phyloP scores from a whole-genome alignment of 2,888 invertebrate genomes.

The Apamea crenata region DNA sequence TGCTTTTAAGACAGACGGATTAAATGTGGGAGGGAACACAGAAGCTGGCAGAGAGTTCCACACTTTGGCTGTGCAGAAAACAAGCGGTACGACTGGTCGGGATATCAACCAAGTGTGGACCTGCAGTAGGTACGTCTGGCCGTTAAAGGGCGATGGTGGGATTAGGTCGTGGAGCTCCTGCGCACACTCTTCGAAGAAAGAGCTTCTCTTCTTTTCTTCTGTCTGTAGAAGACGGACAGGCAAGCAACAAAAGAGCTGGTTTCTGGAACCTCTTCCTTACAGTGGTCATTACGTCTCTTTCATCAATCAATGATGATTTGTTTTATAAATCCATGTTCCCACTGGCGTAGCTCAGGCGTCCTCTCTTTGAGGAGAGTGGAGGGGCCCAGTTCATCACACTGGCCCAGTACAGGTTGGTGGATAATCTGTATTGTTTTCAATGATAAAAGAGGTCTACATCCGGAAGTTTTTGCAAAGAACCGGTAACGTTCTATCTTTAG shows the following conservation, averaged over 20 bases:
- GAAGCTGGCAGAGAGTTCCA: too few species aligned
- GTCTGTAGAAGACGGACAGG: neutral
- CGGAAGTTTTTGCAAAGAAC: neutral
- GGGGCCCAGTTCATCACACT: too few species aligned
- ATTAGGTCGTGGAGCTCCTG: neutral
- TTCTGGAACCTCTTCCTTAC: too few species aligned
- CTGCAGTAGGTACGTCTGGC: neutral
- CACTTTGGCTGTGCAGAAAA: neutral
- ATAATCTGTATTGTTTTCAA: neutral
- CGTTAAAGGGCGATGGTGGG: neutral
- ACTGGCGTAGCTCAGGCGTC: neutral
- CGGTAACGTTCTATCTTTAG: neutral
- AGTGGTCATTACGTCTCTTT: neutral
- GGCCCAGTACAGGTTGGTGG: neutral
- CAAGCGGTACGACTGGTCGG: neutral
- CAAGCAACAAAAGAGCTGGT: neutral
- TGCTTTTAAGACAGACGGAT: neutral
- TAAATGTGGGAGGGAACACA: neutral
- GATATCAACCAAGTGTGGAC: neutral
- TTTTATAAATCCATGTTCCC: neutral
- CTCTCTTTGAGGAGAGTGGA: neutral
- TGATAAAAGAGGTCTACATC: neutral
- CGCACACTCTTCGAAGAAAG: neutral
- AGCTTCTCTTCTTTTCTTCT: too few species aligned
- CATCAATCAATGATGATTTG: neutral